Evolutionary conservation across 2,113 vertebrate species (phyloP).

Genomic region (Pogonocichla stellata): DNA sequence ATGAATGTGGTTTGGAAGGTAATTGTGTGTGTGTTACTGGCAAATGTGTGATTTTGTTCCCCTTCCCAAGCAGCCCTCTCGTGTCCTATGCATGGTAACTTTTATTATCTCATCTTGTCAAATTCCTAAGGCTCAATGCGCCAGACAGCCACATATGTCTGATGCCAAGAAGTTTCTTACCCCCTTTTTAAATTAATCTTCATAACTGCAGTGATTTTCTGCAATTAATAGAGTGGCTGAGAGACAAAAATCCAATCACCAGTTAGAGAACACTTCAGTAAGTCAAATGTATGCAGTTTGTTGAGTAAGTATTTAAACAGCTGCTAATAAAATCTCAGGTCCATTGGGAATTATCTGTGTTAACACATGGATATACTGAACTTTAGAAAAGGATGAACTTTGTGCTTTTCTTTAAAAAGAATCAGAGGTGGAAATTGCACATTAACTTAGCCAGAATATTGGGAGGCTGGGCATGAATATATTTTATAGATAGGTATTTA

Average conservation of each 20-base stretch:
- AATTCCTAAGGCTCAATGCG: background rate
- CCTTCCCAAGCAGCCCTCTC: background rate
- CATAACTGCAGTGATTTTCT: background rate
- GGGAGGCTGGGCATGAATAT: background rate
- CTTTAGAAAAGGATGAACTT: background rate
- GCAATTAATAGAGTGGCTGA: background rate
- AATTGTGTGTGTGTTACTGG: background rate
- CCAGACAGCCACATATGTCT: fast-evolving
- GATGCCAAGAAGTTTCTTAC: background rate
- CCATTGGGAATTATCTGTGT: background rate
- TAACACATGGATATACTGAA: background rate
- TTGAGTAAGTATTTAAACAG: background rate
- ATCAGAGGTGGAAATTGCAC: background rate
- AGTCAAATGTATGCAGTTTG: background rate
- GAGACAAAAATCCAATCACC: background rate
- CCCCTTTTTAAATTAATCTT: background rate
- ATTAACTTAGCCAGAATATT: background rate
- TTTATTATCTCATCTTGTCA: background rate
- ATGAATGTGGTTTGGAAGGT: background rate
- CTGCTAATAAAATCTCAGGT: background rate
- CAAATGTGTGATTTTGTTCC: background rate
- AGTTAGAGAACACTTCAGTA: background rate
- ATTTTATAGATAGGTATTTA: background rate
- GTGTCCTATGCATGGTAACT: background rate
- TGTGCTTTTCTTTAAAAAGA: background rate